A percentile compares a stretch with the other conserved stretches of the same genome.
Evolutionary conservation across 1,140 invertebrate genomes (phyloP).

Genomic region (Mactra quadrangularis): DNA sequence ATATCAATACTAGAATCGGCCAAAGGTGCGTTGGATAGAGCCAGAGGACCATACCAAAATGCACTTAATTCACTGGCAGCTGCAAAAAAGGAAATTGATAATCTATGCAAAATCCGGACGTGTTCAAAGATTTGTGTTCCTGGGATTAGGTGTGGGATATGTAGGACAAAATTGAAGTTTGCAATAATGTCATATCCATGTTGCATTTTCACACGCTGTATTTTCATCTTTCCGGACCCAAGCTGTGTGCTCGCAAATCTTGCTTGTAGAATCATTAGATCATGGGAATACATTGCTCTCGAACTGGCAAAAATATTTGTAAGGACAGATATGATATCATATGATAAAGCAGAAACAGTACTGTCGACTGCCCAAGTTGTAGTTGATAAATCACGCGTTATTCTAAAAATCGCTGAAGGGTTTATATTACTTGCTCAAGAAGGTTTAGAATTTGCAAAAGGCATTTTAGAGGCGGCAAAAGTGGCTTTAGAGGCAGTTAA

Average conservation of each 20-base stretch:
- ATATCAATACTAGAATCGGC: slow-evolving; percentile 34
- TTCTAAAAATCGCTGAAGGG: slow-evolving; percentile 40
- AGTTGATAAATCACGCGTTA: slow-evolving; percentile 61
- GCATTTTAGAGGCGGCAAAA: slow-evolving; percentile 44
- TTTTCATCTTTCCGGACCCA: slow-evolving; percentile 54
- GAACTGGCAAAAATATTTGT: slow-evolving; percentile 60
- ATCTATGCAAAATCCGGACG: slow-evolving; percentile 47
- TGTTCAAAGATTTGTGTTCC: slow-evolving; percentile 59
- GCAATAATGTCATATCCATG: too few relatives aligned
- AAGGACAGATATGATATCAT: slow-evolving; percentile 47
- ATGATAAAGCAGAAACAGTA: slow-evolving; percentile 53
- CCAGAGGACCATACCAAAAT: slow-evolving; percentile 44
- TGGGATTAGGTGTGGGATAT: too few relatives aligned
- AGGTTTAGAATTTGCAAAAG: slow-evolving; percentile 33
- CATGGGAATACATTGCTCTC: slow-evolving; percentile 43
- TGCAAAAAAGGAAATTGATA: too few relatives aligned
- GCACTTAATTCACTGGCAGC: slow-evolving; percentile 46
- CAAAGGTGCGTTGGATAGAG: slow-evolving; percentile 51
- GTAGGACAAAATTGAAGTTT: slow-evolving; percentile 34
- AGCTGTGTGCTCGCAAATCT: slow-evolving; percentile 45
- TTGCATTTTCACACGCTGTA: slow-evolving; percentile 54
- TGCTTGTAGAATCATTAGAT: slow-evolving; percentile 42
- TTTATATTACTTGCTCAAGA: slow-evolving; percentile 18
- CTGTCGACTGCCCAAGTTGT: slow-evolving; percentile 50
- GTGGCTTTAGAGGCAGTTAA: slow-evolving; percentile 57